These are phyloP conservation scores for Metallyticus violacea DNA, from an alignment of 2,888 invertebrate species.

Conservation along the genomic window DNA sequence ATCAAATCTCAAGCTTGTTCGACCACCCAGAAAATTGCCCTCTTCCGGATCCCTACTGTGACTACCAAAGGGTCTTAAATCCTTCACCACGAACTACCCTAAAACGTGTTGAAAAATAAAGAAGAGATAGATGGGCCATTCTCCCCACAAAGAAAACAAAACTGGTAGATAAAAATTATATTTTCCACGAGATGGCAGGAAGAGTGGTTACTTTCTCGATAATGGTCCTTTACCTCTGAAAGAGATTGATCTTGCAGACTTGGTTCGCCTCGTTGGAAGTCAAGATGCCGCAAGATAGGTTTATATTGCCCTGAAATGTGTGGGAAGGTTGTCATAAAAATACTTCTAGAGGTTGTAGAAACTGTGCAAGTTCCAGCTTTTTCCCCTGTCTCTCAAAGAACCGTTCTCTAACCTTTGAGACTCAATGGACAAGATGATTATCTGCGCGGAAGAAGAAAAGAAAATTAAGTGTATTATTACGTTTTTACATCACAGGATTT, in stretches of 20 bases:
- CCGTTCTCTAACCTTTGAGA: too few relatives aligned
- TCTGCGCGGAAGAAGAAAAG: not conserved
- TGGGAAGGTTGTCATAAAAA: conserved; percentile 1
- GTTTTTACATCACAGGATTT: not conserved
- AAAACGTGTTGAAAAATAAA: not conserved
- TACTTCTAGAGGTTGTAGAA: not conserved
- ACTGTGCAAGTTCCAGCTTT: not conserved
- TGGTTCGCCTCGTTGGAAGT: not conserved
- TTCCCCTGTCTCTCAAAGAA: too few relatives aligned
- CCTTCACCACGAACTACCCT: not conserved
- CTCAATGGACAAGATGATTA: not conserved
- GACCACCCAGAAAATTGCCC: not conserved
- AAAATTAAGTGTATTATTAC: not conserved
- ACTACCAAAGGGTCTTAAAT: not conserved
- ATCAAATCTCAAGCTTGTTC: not conserved
- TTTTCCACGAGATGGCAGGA: not conserved
- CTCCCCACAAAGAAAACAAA: not conserved
- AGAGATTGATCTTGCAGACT: not conserved
- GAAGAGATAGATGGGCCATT: not conserved
- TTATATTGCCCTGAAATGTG: not conserved
- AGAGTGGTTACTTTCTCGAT: not conserved
- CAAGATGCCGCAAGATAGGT: not conserved
- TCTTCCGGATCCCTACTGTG: not conserved
- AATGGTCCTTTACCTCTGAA: not conserved
- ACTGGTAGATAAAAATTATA: not conserved